phyloP scores from a whole-genome alignment of 53 echinoderm and acorn worm genomes.

The Antedon mediterranea region DNA sequence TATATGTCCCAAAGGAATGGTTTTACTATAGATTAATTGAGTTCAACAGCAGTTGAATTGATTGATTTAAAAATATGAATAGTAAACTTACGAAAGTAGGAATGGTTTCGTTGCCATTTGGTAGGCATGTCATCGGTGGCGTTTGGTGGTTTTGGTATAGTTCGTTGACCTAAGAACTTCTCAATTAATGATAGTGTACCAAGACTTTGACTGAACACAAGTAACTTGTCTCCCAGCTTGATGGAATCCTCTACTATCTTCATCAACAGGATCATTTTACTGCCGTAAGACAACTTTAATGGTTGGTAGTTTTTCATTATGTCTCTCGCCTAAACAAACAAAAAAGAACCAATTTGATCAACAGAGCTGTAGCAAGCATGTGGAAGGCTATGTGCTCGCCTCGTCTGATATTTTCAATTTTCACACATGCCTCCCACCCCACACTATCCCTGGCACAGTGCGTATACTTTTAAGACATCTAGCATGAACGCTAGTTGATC shows the following conservation, averaged over 20 bases:
- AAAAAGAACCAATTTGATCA: too few species aligned
- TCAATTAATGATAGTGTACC: constrained; percentile 83
- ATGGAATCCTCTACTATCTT: constrained; percentile 76
- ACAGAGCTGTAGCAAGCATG: too few species aligned
- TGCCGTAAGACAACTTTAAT: constrained; percentile 48
- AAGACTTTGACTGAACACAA: constrained; percentile 95
- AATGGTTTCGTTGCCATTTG: constrained; percentile 69
- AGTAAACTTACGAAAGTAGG: constrained; percentile 77
- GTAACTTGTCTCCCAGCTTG: constrained; percentile 57
- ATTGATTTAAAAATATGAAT: too few species aligned
- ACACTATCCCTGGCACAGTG: too few species aligned
- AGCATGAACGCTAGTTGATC: too few species aligned
- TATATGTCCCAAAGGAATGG: too few species aligned
- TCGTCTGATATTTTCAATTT: too few species aligned
- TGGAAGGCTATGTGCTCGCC: too few species aligned
- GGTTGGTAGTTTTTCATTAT: constrained; percentile 88
- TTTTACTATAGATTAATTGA: too few species aligned
- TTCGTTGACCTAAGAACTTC: constrained; percentile 61
- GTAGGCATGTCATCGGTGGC: constrained; percentile 53
- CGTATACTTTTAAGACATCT: too few species aligned
- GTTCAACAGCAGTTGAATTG: too few species aligned
- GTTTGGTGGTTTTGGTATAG: constrained; percentile 51
- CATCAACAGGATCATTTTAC: constrained; percentile 86
- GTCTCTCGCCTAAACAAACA: constrained; percentile 48
- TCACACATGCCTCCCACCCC: too few species aligned